Evolutionary conservation across 2,888 invertebrate genomes (phyloP).

Genomic region (Entomobrya multifasciata): DNA sequence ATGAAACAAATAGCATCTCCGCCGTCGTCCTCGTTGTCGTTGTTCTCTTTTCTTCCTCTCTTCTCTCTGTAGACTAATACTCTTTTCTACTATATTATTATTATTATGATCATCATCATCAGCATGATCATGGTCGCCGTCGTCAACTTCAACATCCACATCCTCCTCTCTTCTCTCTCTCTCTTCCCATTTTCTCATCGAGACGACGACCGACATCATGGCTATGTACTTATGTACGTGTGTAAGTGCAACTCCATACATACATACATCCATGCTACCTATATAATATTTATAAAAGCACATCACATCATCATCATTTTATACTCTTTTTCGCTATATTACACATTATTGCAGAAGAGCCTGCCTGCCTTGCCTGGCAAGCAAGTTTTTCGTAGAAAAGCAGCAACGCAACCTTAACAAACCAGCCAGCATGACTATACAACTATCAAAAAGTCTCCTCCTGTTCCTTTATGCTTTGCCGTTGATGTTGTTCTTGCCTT

Average conservation of each 20-base stretch:
- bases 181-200: slow-evolving; percentile 4
- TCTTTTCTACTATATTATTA: slow-evolving; percentile 50
- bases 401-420: slow-evolving; percentile 42
- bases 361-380: not conserved
- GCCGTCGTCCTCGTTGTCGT: slow-evolving; percentile 34
- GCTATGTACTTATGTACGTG: not conserved
- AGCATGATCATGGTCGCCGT: slow-evolving; percentile 31
- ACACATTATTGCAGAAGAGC: not conserved
- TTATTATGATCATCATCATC: slow-evolving; percentile 61
- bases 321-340: not conserved
- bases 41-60: slow-evolving; percentile 24
- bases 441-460: slow-evolving; percentile 47
- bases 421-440: slow-evolving; percentile 48
- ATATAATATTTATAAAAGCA: not conserved
- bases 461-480: slow-evolving; percentile 35
- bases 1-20: slow-evolving; percentile 55
- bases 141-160: slow-evolving; percentile 51
- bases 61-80: slow-evolving; percentile 29
- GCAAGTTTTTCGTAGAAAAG: slow-evolving; percentile 30
- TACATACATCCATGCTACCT: not conserved
- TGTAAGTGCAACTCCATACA: not conserved
- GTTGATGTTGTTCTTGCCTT: too few relatives aligned
- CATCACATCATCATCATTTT: not conserved
- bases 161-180: slow-evolving; percentile 35
- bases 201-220: not conserved